Conservation (phyloP, 2,113 vertebrate species). For the Aspidoscelis tigris region DNA sequence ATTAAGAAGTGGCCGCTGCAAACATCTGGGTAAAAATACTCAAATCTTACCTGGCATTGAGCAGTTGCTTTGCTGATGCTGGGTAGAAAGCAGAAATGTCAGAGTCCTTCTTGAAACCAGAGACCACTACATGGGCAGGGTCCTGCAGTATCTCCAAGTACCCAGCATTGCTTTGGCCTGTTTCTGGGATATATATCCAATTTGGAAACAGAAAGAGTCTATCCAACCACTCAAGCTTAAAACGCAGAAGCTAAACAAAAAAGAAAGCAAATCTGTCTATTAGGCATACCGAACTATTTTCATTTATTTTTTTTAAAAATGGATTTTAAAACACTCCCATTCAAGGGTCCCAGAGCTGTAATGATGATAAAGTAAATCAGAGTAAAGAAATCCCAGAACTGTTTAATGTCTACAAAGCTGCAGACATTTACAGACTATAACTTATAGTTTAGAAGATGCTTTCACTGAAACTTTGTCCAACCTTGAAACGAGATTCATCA, state of each 20-base stretch:
- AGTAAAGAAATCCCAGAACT: too few relatives aligned
- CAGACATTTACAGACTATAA: too few relatives aligned
- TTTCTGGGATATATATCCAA: slow-evolving; percentile 85
- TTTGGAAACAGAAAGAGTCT: slow-evolving; percentile 78
- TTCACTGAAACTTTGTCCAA: too few relatives aligned
- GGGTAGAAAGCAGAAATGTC: slow-evolving; percentile 39
- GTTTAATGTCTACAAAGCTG: too few relatives aligned
- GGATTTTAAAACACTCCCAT: too few relatives aligned
- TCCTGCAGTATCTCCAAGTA: slow-evolving; percentile 79
- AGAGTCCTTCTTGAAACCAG: slow-evolving; percentile 18
- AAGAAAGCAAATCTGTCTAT: background rate
- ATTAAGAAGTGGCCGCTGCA: slow-evolving; percentile 13
- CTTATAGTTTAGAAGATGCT: too few relatives aligned
- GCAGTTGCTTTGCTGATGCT: slow-evolving; percentile 18
- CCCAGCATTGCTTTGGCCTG: slow-evolving; percentile 33
- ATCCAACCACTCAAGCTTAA: slow-evolving; percentile 76
- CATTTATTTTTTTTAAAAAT: background rate
- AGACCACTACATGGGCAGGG: slow-evolving; percentile 70
- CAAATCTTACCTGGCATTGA: slow-evolving; percentile 59
- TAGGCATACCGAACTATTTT: background rate
- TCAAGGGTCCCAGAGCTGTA: too few relatives aligned
- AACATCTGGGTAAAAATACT: accelerated
- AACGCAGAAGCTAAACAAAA: slow-evolving; percentile 72
- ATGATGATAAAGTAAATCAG: too few relatives aligned
- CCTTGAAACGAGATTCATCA: too few relatives aligned